Evolutionary conservation across 2,888 invertebrate species (phyloP).

Genomic region (Aromia moschata): DNA sequence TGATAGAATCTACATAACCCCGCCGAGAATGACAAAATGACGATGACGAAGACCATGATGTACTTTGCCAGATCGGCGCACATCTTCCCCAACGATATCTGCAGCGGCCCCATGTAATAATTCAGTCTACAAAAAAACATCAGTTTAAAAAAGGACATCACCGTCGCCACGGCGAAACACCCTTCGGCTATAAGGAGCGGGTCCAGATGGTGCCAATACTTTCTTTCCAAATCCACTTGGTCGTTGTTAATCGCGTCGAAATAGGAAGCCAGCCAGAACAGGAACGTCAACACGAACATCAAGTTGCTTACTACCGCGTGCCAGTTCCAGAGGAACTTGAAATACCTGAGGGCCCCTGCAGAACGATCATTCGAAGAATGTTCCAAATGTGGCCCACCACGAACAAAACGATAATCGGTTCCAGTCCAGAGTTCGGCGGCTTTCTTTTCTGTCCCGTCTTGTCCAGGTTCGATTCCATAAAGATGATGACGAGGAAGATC

Average conservation of each 20-base stretch:
- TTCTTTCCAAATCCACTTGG: constrained; percentile 67
- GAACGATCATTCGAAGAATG: constrained; percentile 66
- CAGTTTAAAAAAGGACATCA: constrained; percentile 73
- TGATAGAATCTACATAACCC: constrained; percentile 72
- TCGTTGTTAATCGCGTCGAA: constrained; percentile 64
- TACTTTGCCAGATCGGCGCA: constrained; percentile 72
- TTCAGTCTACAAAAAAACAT: constrained; percentile 72
- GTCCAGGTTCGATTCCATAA: constrained; percentile 69
- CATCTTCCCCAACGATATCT: constrained; percentile 75
- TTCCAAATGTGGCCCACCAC: constrained; percentile 69
- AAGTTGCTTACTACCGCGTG: constrained; percentile 69
- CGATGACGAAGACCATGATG: constrained; percentile 69
- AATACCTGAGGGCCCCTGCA: constrained; percentile 69
- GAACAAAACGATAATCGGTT: constrained; percentile 62
- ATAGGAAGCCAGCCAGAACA: constrained; percentile 71
- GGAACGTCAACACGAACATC: constrained; percentile 70
- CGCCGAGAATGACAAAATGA: constrained; percentile 69
- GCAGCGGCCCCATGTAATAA: constrained; percentile 72
- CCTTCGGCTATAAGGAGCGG: constrained; percentile 73
- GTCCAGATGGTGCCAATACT: constrained; percentile 73
- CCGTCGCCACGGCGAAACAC: constrained; percentile 72
- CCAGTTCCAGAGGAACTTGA: constrained; percentile 71
- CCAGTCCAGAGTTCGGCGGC: constrained; percentile 69
- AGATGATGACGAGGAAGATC: constrained; percentile 72
- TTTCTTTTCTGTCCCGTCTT: constrained; percentile 68